phyloP scores from a whole-genome alignment of 2,113 vertebrate genomes.

The Lasiurus cinereus region DNA sequence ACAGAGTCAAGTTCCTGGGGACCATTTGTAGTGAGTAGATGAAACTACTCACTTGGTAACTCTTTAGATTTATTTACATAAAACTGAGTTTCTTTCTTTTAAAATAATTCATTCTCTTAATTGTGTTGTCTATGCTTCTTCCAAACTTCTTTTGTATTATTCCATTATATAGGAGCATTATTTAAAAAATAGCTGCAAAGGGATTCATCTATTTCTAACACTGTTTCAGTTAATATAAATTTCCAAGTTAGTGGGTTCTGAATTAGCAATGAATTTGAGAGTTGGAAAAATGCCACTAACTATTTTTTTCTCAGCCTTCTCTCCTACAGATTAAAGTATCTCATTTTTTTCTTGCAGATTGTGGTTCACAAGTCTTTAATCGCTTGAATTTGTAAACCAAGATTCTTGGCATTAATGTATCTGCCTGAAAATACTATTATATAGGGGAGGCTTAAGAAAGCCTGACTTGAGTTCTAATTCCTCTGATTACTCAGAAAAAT shows the following conservation, averaged over 20 bases:
- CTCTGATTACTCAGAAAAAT: slow-evolving; percentile 28
- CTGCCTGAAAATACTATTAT: background rate
- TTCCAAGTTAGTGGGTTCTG: background rate
- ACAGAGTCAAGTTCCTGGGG: background rate
- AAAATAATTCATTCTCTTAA: slow-evolving; percentile 29
- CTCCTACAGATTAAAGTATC: background rate
- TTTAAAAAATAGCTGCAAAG: slow-evolving; percentile 5
- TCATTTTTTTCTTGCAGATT: background rate
- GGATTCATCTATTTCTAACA: slow-evolving; percentile 19
- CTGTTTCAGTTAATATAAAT: background rate
- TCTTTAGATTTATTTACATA: background rate
- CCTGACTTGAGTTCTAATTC: background rate
- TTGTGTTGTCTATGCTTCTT: background rate
- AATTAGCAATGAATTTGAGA: background rate
- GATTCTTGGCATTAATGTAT: background rate
- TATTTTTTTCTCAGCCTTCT: slow-evolving; percentile 11
- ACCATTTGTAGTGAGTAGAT: background rate
- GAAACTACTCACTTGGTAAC: background rate
- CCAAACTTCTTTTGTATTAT: background rate
- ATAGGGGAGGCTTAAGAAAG: slow-evolving; percentile 14
- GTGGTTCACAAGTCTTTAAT: background rate
- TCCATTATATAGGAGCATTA: background rate
- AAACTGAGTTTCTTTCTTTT: background rate
- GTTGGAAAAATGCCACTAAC: background rate
- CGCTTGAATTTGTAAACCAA: background rate